Conservation (phyloP, 1,140 invertebrate genomes). For the Temnothorax longispinosus region DNA sequence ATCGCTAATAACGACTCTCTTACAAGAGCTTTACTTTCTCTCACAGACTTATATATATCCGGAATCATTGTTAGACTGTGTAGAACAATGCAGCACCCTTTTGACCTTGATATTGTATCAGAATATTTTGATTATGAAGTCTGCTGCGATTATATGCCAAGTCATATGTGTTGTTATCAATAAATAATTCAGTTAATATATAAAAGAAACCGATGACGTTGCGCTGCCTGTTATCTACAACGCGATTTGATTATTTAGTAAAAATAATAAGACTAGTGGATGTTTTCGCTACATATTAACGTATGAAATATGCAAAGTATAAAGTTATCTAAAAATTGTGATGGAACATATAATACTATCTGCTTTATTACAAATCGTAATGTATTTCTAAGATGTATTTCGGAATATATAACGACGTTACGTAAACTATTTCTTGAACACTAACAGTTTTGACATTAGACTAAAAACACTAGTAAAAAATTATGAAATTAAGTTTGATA, state of each 20-base stretch:
- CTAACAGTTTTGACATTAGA: not conserved
- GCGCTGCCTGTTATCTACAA: constrained; percentile 7
- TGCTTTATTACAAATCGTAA: constrained; percentile 9
- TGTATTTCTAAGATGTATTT: constrained; percentile 29
- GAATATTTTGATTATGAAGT: constrained; percentile 3
- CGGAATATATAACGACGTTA: not conserved
- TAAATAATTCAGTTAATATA: not conserved
- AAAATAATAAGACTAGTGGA: not conserved
- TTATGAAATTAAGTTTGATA: not conserved
- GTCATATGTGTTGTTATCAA: constrained; percentile 4
- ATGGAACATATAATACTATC: constrained; percentile 2
- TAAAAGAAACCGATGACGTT: constrained; percentile 30
- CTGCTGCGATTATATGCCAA: not conserved
- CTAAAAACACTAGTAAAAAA: constrained; percentile 12
- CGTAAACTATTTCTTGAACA: not conserved
- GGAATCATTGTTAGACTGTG: not conserved
- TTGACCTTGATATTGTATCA: not conserved
- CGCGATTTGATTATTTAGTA: not conserved
- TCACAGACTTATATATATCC: not conserved
- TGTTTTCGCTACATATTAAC: not conserved
- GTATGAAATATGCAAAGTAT: not conserved
- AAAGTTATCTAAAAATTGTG: not conserved
- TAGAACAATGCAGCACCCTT: not conserved
- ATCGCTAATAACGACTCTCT: not conserved
- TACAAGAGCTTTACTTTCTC: not conserved